Conservation (phyloP, 92 coral and sea anemone species). For the Umimayanthus kanabou region DNA sequence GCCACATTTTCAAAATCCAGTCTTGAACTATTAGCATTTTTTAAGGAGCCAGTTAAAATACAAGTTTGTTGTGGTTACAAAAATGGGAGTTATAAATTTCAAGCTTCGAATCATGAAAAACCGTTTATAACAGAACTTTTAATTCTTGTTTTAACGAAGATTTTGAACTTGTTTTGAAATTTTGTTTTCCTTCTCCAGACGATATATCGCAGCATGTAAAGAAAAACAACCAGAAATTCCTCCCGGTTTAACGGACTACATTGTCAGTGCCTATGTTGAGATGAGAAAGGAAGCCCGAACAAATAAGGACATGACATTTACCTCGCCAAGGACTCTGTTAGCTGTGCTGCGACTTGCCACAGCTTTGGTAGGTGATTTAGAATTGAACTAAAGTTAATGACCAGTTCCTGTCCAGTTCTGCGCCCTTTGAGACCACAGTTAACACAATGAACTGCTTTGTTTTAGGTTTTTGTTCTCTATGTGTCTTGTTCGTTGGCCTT, state of each 20-base stretch:
- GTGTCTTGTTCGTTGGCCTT: too few species aligned
- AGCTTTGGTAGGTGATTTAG: slow-evolving; percentile 74
- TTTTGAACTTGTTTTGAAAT: neutral
- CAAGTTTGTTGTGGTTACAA: neutral
- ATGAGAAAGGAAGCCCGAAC: slow-evolving; percentile 98
- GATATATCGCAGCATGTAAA: slow-evolving; percentile 95
- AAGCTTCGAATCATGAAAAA: too few species aligned
- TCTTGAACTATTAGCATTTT: too few species aligned
- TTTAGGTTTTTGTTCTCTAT: too few species aligned
- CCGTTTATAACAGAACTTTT: too few species aligned
- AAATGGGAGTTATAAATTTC: neutral
- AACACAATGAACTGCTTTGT: too few species aligned
- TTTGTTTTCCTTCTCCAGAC: slow-evolving; percentile 51
- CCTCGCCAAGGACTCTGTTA: slow-evolving; percentile 92
- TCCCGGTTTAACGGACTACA: slow-evolving; percentile 81
- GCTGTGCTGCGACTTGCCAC: slow-evolving; percentile 96
- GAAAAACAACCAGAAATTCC: slow-evolving; percentile 96
- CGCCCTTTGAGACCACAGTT: too few species aligned
- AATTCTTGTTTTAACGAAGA: neutral
- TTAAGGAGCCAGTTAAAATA: too few species aligned
- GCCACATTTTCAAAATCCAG: too few species aligned
- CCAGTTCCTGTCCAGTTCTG: too few species aligned
- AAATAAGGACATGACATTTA: slow-evolving; percentile 91
- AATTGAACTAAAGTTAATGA: too few species aligned
- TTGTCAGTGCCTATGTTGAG: slow-evolving; percentile 97